phyloP scores from a whole-genome alignment of 2,113 vertebrate genomes.

The Nerophis lumbriciformis region DNA sequence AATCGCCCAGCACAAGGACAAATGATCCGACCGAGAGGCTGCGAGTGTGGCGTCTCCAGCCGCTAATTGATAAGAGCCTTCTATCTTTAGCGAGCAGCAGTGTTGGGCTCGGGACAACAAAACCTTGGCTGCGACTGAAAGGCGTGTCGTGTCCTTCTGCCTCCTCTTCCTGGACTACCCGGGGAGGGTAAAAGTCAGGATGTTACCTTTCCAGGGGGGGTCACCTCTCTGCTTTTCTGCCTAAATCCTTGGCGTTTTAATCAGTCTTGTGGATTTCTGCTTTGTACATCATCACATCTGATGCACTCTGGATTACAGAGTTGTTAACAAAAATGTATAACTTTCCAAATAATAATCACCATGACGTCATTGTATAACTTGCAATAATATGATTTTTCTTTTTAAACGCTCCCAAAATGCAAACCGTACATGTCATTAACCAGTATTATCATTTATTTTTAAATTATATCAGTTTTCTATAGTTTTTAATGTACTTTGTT shows the following conservation, averaged over 20 bases:
- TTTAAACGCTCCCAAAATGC: too few relatives aligned
- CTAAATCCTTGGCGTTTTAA: conserved; percentile 37
- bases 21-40: conserved; percentile 70
- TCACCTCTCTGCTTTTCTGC: conserved; percentile 48
- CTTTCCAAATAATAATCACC: too few relatives aligned
- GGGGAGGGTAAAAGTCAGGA: conserved; percentile 53
- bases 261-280: conserved; percentile 31
- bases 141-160: conserved; percentile 52
- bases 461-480: too few relatives aligned
- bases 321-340: too few relatives aligned
- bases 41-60: conserved; percentile 62
- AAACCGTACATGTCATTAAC: too few relatives aligned
- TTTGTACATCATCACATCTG: neutral
- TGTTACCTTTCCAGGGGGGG: conserved; percentile 65
- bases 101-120: conserved; percentile 68
- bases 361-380: too few relatives aligned
- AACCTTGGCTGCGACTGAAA: conserved; percentile 69
- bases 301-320: neutral
- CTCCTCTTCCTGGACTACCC: conserved; percentile 44
- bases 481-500: too few relatives aligned
- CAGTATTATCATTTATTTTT: too few relatives aligned
- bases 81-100: conserved; percentile 70
- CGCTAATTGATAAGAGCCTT: conserved; percentile 74
- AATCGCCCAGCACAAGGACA: conserved; percentile 61
- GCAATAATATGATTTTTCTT: too few relatives aligned